These are phyloP conservation scores for Anniella stebbinsi DNA, from an alignment of 2,797 vertebrate species.

Conservation along the genomic window DNA sequence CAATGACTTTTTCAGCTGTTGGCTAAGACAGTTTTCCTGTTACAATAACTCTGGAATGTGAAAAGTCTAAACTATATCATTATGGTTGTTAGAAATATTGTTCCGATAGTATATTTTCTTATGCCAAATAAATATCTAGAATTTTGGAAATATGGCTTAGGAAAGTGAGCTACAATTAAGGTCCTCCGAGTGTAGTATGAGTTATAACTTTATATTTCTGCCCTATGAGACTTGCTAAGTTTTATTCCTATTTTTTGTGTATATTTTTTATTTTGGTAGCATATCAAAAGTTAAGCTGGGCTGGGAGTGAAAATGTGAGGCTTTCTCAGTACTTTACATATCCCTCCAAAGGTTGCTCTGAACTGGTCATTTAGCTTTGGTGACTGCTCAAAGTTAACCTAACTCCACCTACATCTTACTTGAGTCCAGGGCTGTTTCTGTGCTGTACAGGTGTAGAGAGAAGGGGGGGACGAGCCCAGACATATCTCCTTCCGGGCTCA, in stretches of 20 bases:
- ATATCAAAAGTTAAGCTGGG: background rate
- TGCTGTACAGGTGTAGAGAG: no score
- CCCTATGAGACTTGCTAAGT: background rate
- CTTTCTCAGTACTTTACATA: background rate
- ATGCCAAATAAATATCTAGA: slow-evolving; percentile 1
- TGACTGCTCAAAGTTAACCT: no score
- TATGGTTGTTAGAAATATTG: slow-evolving; percentile 60
- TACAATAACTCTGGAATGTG: slow-evolving; percentile 69
- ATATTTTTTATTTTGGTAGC: no score
- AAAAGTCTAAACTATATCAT: slow-evolving; percentile 69
- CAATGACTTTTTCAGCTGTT: slow-evolving; percentile 71
- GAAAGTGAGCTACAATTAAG: background rate
- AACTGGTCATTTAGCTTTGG: background rate
- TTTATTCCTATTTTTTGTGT: background rate
- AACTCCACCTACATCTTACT: background rate
- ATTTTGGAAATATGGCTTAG: background rate
- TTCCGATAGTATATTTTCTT: slow-evolving; percentile 18
- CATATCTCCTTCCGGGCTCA: no score
- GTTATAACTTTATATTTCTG: background rate
- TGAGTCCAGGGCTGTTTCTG: no score
- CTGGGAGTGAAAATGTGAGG: background rate
- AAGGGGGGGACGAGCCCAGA: no score
- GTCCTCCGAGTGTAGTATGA: background rate
- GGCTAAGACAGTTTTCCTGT: slow-evolving; percentile 66
- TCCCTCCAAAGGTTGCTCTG: background rate